Evolutionary conservation across 1,140 invertebrate species (phyloP).

Genomic region (Drosophila nannoptera): DNA sequence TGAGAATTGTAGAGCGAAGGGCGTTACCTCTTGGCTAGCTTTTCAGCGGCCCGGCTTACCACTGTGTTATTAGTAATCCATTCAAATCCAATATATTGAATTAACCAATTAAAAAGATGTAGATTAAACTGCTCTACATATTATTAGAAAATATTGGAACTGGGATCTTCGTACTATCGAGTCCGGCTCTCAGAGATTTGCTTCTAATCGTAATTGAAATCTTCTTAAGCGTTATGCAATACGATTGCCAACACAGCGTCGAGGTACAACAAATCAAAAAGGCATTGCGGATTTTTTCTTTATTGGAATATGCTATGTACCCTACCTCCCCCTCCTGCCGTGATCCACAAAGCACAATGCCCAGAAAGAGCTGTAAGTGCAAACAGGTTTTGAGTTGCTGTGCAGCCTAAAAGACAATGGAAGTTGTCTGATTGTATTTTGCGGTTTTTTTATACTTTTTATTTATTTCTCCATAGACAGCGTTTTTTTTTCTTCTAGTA

Average conservation of each 20-base stretch:
- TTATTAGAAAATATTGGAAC: not conserved
- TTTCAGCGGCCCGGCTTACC: not conserved
- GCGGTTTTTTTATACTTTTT: slow-evolving; percentile 24
- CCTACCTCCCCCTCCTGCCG: not conserved
- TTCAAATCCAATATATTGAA: not conserved
- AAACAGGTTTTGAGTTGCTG: slow-evolving; percentile 36
- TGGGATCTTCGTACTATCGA: no score
- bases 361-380: slow-evolving; percentile 8
- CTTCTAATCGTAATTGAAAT: slow-evolving; percentile 59
- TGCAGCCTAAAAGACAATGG: slow-evolving; percentile 29
- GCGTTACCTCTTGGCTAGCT: slow-evolving; percentile 1
- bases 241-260: slow-evolving; percentile 27
- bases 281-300: slow-evolving; percentile 20
- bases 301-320: slow-evolving; percentile 23
- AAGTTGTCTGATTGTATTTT: slow-evolving; percentile 40
- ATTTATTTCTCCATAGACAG: not conserved
- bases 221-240: slow-evolving; percentile 53
- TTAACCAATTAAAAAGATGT: not conserved
- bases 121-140: not conserved
- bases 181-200: no score
- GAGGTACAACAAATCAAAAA: slow-evolving; percentile 21
- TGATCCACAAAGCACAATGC: slow-evolving; percentile 30
- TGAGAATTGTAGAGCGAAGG: slow-evolving; percentile 7
- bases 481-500: not conserved
- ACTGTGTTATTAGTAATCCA: not conserved